Evolutionary conservation across 2,113 vertebrate genomes (phyloP).

Genomic region (Ornithorhynchus anatinus): DNA sequence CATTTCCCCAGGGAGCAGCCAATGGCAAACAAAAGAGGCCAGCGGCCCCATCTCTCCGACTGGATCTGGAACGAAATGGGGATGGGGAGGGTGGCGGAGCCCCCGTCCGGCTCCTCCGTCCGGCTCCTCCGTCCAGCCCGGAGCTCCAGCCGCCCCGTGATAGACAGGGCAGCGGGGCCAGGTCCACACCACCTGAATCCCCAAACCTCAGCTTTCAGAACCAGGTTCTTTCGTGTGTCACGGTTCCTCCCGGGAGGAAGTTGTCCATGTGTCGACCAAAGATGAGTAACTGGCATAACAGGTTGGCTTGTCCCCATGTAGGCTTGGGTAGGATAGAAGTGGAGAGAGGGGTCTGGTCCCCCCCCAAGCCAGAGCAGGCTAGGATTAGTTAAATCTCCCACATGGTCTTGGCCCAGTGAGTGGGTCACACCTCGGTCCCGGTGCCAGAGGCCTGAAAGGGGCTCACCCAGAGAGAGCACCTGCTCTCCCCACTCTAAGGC

Average conservation of each 20-base stretch:
- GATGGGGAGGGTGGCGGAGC: background rate
- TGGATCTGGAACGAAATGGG: background rate
- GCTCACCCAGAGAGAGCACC: no score
- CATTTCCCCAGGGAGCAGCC: constrained; percentile 57
- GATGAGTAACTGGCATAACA: background rate
- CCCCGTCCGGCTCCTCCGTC: background rate
- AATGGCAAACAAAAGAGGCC: constrained; percentile 53
- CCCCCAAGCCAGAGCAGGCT: no score
- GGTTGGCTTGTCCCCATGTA: background rate
- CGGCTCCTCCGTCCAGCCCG: rapidly evolving
- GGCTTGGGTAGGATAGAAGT: background rate
- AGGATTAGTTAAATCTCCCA: no score
- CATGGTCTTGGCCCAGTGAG: no score
- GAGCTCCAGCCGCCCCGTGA: background rate
- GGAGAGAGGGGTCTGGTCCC: no score
- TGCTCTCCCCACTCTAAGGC: no score
- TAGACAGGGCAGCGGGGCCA: background rate
- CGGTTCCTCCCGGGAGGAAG: background rate
- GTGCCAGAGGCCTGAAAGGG: no score
- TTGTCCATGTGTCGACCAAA: background rate
- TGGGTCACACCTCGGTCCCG: no score
- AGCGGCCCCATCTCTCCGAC: constrained; percentile 35
- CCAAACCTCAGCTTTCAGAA: background rate
- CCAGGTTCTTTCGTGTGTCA: background rate
- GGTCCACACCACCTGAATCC: background rate